Base-by-base conservation (phyloP, 2,888 invertebrate genomes). In the Podabrus alpinus region DNA sequence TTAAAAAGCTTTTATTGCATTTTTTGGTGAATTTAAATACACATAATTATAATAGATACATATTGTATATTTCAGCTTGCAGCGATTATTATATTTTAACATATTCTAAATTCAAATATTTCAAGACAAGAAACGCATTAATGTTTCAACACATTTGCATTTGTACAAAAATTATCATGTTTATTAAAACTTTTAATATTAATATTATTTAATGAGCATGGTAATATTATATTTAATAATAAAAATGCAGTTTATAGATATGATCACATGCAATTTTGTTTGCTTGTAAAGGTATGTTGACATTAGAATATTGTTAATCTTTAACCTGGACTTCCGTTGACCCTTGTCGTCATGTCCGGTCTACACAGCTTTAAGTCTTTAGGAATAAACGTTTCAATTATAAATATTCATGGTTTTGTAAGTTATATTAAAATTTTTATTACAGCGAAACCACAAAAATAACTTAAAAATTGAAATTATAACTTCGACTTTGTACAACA, bases 301-400 rank as follows among this genome's bases (percentile, higher is more conserved):
- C 84, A 84, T 82, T 79, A 78, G 85, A 80, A 85, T 85, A 81
- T 80, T 79, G 81, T 85, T 85, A 84, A 85, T 84, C 80, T 82
- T 79, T 83, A 83, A 84, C 85, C 84, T 81, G 81, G 74, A 81
- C 83, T 84, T 85, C 86, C 86, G 83, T 79, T 82, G 83, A 84
- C 86, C 84, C 84, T 80, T 83, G 81, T 80, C 84, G 85, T 85
- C 86, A 85, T 81, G 81, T 86, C 86, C 86, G 84, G 84, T 82
- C 84, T 82, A 83, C 81, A 82, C 80, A 80, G 82, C 84, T 82
- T 80, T 80, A 82, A 82, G 72, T 75, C 78, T 74, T 72, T 70
- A 70, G 68, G 69, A 74, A 66, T 72, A 71, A 16, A 75, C 62
- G 29, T 71, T 74, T 69, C 19, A 45, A 60, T 64, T 19, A 74